phyloP scores from a whole-genome alignment of 1,140 invertebrate genomes.

The Chlorops oryzae region DNA sequence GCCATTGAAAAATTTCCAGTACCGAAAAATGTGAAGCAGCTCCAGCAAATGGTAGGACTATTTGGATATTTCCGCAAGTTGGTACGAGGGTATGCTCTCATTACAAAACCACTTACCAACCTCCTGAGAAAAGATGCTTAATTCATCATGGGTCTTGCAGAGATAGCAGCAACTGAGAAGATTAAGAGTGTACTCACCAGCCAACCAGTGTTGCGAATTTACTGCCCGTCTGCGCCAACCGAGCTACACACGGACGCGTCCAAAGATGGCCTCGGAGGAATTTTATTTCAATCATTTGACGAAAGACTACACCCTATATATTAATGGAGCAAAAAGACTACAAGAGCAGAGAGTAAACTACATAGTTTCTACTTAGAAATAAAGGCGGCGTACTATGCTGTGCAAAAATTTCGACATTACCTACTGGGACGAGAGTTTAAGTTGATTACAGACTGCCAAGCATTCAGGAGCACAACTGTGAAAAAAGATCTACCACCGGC shows the following conservation, averaged over 20 bases:
- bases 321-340: constrained; percentile 32
- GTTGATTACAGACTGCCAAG: constrained; percentile 28
- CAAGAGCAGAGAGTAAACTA: not conserved
- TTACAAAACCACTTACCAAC: constrained; percentile 11
- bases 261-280: constrained; percentile 10
- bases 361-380: constrained; percentile 29
- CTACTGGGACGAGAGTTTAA: constrained; percentile 14
- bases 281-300: constrained; percentile 4
- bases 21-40: constrained; percentile 15
- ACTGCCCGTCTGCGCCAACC: constrained; percentile 16
- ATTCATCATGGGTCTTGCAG: constrained; percentile 1
- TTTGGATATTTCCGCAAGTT: constrained; percentile 12
- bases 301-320: constrained; percentile 30
- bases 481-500: constrained; percentile 24
- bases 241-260: constrained; percentile 38
- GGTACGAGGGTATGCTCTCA: constrained; percentile 4
- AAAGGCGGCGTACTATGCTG: constrained; percentile 21
- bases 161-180: not conserved
- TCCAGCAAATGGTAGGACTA: constrained; percentile 8
- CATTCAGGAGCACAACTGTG: constrained; percentile 28
- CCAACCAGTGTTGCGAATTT: constrained; percentile 10
- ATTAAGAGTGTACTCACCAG: not conserved
- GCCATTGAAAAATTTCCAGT: constrained; percentile 27
- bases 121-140: constrained; percentile 8
- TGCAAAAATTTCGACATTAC: constrained; percentile 25